phyloP scores from a whole-genome alignment of 1,140 invertebrate species.

The Phymorhynchus buccinoides region DNA sequence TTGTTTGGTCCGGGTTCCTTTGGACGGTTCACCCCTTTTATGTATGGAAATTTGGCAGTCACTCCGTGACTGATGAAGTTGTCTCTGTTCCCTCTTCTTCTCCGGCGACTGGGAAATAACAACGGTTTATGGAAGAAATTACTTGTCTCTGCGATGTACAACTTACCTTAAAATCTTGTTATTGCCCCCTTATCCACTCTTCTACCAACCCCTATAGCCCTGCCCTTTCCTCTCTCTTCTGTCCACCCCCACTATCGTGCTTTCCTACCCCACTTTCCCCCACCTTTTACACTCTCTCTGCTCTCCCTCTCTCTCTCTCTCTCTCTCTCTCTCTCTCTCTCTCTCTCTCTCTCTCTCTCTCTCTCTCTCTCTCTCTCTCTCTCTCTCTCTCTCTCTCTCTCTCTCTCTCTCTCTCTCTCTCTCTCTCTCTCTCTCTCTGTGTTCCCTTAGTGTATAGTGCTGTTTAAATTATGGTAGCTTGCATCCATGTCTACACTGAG shows the following conservation, averaged over 20 bases:
- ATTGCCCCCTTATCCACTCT: neutral
- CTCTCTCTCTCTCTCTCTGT: no score
- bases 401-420: no score
- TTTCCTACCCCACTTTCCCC: no score
- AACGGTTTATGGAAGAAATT: neutral
- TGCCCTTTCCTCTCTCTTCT: neutral
- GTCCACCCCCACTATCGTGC: neutral
- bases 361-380: no score
- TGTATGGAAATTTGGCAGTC: neutral
- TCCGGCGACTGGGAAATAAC: no score
- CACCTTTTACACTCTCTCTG: neutral
- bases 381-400: no score
- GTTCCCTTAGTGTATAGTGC: no score
- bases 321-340: constrained; percentile 5
- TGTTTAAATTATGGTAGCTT: no score
- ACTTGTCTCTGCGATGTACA: neutral
- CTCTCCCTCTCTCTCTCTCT: neutral
- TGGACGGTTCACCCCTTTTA: no score
- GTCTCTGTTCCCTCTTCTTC: neutral
- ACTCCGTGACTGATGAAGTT: neutral
- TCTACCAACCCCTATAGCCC: neutral
- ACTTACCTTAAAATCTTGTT: no score
- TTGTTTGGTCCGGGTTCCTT: neutral
- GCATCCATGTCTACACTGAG: no score
- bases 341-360: neutral